Evolutionary conservation across 2,797 vertebrate genomes (phyloP).

Genomic region (Spinus pinus): DNA sequence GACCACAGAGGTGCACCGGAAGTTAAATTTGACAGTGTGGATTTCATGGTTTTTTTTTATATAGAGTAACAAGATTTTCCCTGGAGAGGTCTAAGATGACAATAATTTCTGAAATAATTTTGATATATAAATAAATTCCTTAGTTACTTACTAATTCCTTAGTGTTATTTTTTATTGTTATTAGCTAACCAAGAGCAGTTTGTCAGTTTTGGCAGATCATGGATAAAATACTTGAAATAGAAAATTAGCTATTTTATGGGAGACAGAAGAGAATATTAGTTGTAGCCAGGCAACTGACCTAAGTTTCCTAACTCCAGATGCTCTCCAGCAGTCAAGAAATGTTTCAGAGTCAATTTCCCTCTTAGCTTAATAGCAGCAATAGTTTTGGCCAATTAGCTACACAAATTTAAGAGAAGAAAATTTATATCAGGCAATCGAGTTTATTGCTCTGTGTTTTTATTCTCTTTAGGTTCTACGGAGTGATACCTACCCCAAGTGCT

Average conservation of each 20-base stretch:
- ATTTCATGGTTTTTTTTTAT: rapidly evolving
- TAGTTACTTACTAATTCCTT: background rate
- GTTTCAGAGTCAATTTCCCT: background rate
- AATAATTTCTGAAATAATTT: background rate
- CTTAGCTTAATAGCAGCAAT: background rate
- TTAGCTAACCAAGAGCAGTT: background rate
- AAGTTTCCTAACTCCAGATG: background rate
- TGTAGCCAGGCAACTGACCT: background rate
- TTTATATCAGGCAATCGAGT: background rate
- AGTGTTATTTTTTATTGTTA: background rate
- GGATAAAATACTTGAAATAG: background rate
- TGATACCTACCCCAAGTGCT: background rate
- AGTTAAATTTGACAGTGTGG: background rate
- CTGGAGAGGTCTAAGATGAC: background rate
- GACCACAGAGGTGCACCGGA: background rate
- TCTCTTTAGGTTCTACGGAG: background rate
- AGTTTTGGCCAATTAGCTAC: background rate
- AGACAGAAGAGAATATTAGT: background rate
- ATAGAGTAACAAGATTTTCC: background rate
- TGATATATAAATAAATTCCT: background rate
- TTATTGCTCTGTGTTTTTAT: background rate
- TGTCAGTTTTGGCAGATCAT: background rate
- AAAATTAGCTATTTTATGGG: background rate
- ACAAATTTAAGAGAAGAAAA: background rate
- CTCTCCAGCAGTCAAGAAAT: background rate